Evolutionary conservation across 2,888 invertebrate species (phyloP).

Genomic region (Campoplex nolae): DNA sequence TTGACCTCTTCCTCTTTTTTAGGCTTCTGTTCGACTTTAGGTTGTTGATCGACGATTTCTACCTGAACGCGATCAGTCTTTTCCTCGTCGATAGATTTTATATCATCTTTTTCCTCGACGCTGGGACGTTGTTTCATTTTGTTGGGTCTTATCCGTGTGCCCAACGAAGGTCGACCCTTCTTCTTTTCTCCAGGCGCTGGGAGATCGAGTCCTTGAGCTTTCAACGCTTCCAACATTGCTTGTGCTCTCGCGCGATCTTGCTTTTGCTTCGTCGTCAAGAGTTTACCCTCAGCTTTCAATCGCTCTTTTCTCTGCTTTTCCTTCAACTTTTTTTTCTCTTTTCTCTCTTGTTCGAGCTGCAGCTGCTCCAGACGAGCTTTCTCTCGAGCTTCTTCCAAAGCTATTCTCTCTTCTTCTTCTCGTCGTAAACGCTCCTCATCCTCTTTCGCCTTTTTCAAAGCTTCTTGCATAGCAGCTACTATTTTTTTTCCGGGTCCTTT

Average conservation of each 20-base stretch:
- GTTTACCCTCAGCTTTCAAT: slow-evolving; percentile 98
- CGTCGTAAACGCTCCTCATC: slow-evolving; percentile 92
- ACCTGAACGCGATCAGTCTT: slow-evolving; percentile 83
- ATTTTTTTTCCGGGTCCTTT: slow-evolving; percentile 93
- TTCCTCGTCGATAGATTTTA: slow-evolving; percentile 84
- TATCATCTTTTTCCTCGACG: slow-evolving; percentile 86
- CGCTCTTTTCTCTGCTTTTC: slow-evolving; percentile 97
- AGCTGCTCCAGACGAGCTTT: slow-evolving; percentile 90
- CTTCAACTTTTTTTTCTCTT: slow-evolving; percentile 95
- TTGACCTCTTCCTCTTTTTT: slow-evolving; percentile 88
- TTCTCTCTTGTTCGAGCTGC: slow-evolving; percentile 93
- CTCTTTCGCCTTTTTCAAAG: slow-evolving; percentile 94
- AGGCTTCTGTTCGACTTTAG: slow-evolving; percentile 75
- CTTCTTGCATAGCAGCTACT: slow-evolving; percentile 96
- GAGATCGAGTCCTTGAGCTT: slow-evolving; percentile 94
- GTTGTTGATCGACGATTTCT: slow-evolving; percentile 86
- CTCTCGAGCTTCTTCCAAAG: slow-evolving; percentile 91
- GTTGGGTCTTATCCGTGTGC: slow-evolving; percentile 91
- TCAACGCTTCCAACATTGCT: slow-evolving; percentile 94
- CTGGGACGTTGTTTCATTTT: slow-evolving; percentile 89
- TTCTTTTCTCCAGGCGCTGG: slow-evolving; percentile 89
- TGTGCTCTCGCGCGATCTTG: slow-evolving; percentile 95
- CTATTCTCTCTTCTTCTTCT: slow-evolving; percentile 93
- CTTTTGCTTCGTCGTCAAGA: slow-evolving; percentile 97
- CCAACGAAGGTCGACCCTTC: slow-evolving; percentile 86